Base-by-base conservation (phyloP, 2,888 invertebrate species). In the Steinernema scapterisci region DNA sequence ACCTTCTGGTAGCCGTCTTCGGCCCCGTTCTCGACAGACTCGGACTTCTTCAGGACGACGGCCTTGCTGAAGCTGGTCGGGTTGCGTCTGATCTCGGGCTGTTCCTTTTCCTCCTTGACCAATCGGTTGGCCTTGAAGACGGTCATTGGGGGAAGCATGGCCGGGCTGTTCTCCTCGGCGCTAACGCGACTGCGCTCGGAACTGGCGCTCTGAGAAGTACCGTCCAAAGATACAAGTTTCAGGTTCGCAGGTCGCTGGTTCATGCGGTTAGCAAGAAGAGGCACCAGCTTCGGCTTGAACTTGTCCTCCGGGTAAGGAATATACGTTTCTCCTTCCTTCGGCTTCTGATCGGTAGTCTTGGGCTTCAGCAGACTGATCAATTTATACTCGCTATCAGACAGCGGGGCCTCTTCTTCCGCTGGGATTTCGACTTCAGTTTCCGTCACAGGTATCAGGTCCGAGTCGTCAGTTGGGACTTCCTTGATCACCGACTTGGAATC, bases 111-210 rank as follows among this genome's bases (percentile, higher is more conserved):
- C 11, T 63, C 31, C 27, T 63, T 63, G 63, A 16, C 3, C 27
- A 63, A 27, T 13, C 63, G 63, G 19, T 63, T 51, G 23, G 74
- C 74, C 31, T 78, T 78, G 71, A 78, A 78, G 13, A 46, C 74
- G 21, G 44, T 77, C 77, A 78, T 78, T 16, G 74, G 63, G 0
- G 78, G 78, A 13, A 78, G 43, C 31, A 78, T 71, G 38, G 73
- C 73, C 6, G 75, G 75, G 25, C 56, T 45, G 27, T 63, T 63
- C 19, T 63, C 63, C 25, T 63, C 63, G 38, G 38, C 9, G 38
- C 38, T 9, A 9, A 38, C 38, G 3, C 38, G 38, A 9, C 38
- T 38, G 38, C 38, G 38, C 9, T 38, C 38, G 13, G 63, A 11
- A 16, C 63, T 54, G 21, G 21, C 54, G 25, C 54, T 21, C 23